phyloP scores from a whole-genome alignment of 2,888 invertebrate genomes.

The Ectropis crepuscularia region DNA sequence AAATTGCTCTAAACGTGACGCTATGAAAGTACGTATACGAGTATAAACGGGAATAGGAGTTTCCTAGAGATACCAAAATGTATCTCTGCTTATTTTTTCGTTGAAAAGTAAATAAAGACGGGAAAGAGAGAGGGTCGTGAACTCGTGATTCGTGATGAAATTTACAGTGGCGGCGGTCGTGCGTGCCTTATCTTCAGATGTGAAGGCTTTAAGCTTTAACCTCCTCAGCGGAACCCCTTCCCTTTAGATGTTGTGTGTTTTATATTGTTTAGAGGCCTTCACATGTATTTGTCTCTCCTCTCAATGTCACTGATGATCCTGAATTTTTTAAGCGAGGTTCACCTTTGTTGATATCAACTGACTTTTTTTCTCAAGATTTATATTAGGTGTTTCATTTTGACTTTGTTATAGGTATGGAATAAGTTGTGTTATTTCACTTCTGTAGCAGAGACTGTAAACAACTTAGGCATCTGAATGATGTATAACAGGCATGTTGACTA shows the following conservation, averaged over 20 bases:
- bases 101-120: conserved; percentile 62
- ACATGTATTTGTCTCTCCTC: conserved; percentile 15
- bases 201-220: conserved; percentile 60
- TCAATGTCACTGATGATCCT: conserved; percentile 5
- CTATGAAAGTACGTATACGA: not conserved
- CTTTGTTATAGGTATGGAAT: too few species aligned
- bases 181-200: conserved; percentile 77
- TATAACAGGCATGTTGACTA: too few species aligned
- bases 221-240: conserved; percentile 54
- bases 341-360: conserved; percentile 13
- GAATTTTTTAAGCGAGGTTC: conserved; percentile 1
- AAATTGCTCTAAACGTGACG: not conserved
- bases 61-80: conserved; percentile 21
- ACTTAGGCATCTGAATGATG: too few species aligned
- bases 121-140: conserved; percentile 51
- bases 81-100: conserved; percentile 52
- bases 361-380: not conserved
- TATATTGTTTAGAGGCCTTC: conserved; percentile 30
- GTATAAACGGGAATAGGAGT: not conserved
- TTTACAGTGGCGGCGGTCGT: conserved; percentile 65
- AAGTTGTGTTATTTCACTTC: too few species aligned
- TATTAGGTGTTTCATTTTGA: too few species aligned
- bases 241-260: conserved; percentile 33
- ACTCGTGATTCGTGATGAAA: conserved; percentile 59
- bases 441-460: too few species aligned